Percentiles rank a stretch among this genome's conserved stretches.
These are phyloP conservation scores for Phaetusa simplex DNA, from an alignment of 2,113 vertebrate genomes.

Conservation along the genomic window DNA sequence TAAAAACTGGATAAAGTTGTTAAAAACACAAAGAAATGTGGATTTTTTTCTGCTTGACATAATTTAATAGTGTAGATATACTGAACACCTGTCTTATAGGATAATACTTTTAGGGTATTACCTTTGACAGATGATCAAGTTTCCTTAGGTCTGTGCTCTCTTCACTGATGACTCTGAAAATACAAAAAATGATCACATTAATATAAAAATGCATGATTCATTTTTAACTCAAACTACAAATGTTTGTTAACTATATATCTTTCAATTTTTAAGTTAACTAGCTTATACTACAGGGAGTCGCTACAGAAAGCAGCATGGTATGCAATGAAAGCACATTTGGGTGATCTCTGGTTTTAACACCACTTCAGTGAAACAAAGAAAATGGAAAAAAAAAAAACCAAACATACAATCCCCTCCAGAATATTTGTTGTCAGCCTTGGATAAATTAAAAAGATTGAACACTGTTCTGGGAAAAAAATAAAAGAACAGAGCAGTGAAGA, in stretches of 20 bases:
- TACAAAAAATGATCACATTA: neutral
- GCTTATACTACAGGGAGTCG: neutral
- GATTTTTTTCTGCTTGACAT: neutral
- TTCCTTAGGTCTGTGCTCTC: neutral
- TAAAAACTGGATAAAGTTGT: neutral
- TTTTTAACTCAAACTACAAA: neutral
- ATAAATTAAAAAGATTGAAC: neutral
- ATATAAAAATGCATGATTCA: neutral
- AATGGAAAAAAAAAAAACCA: neutral
- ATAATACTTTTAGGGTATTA: neutral
- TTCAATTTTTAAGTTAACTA: neutral
- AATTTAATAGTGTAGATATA: neutral
- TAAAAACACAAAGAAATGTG: neutral
- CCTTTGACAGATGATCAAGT: neutral
- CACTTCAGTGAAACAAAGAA: neutral
- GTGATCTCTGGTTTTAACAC: neutral
- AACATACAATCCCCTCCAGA: neutral
- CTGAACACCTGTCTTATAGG: neutral
- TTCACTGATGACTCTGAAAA: neutral
- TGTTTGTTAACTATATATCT: neutral
- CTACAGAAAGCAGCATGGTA: neutral
- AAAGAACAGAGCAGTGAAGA: neutral
- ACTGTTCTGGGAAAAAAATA: neutral
- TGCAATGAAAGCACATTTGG: neutral
- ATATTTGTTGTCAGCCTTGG: neutral